These are phyloP conservation scores for Spilogale gracilis DNA, from an alignment of 2,113 vertebrate genomes.

Conservation along the genomic window DNA sequence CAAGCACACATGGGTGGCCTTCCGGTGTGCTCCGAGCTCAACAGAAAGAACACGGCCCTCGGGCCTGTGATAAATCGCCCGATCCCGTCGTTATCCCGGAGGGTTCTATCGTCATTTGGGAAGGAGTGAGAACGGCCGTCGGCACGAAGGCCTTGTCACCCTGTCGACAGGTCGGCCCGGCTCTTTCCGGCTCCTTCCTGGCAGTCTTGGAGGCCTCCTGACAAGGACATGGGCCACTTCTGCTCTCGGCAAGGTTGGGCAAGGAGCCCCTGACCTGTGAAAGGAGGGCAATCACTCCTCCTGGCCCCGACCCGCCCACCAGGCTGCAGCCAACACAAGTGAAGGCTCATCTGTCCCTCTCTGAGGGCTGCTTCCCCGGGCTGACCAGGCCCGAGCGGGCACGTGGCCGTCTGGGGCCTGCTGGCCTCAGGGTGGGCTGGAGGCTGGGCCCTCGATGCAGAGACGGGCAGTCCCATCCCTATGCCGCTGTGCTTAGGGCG, in stretches of 20 bases:
- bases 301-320: not conserved
- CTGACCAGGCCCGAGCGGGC: not conserved
- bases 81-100: not conserved
- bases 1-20: not conserved
- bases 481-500: not conserved
- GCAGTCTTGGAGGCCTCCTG: not conserved
- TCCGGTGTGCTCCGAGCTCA: not conserved
- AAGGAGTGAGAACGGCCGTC: not conserved
- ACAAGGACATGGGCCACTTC: not conserved
- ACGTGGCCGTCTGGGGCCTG: not conserved
- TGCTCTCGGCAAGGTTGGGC: not conserved
- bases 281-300: not conserved
- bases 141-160: not conserved
- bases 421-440: not conserved
- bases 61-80: not conserved
- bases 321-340: not conserved
- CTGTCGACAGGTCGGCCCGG: not conserved
- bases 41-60: not conserved
- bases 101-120: not conserved
- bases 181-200: not conserved
- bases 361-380: not conserved
- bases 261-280: not conserved
- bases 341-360: not conserved
- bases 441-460: not conserved
- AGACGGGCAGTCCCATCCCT: fast-evolving